A percentile compares a stretch with the other conserved stretches of the same genome.
Evolutionary conservation across 2,113 vertebrate species (phyloP).

Genomic region (Zonotrichia leucophrys): DNA sequence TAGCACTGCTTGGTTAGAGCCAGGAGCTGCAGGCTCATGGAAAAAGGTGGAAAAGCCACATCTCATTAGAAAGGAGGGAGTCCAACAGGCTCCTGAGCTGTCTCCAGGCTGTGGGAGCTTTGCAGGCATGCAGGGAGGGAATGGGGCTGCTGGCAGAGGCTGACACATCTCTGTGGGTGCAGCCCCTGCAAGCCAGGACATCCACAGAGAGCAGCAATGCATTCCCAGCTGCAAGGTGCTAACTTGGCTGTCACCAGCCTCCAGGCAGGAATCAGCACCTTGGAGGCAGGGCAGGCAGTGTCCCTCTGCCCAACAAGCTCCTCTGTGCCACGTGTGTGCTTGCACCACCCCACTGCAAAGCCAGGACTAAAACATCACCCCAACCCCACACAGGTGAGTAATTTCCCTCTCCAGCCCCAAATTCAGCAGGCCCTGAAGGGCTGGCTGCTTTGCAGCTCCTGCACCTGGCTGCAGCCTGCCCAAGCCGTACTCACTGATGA

Average conservation of each 20-base stretch:
- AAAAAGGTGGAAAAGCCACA: not conserved
- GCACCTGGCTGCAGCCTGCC: not conserved
- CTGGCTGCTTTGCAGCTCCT: not conserved
- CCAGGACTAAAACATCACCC: not conserved
- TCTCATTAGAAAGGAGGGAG: not conserved
- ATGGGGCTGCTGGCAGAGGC: not conserved
- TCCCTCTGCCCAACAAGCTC: not conserved
- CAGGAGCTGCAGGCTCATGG: not conserved
- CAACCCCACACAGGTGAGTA: rapidly evolving
- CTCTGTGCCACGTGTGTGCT: not conserved
- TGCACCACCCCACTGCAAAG: not conserved
- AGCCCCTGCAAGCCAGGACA: not conserved
- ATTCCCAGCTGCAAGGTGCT: rapidly evolving
- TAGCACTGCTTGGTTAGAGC: not conserved
- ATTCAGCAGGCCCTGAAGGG: not conserved
- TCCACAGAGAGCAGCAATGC: rapidly evolving
- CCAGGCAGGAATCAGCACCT: not conserved
- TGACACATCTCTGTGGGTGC: rapidly evolving
- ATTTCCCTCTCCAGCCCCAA: not conserved
- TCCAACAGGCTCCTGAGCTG: not conserved
- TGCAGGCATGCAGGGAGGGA: rapidly evolving
- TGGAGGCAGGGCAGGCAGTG: not conserved
- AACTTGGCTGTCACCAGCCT: not conserved
- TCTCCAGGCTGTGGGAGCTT: not conserved
- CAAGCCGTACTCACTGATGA: slow-evolving; percentile 87